Conservation (phyloP, 64 coral and sea anemone genomes). For the Porites australiensis region DNA sequence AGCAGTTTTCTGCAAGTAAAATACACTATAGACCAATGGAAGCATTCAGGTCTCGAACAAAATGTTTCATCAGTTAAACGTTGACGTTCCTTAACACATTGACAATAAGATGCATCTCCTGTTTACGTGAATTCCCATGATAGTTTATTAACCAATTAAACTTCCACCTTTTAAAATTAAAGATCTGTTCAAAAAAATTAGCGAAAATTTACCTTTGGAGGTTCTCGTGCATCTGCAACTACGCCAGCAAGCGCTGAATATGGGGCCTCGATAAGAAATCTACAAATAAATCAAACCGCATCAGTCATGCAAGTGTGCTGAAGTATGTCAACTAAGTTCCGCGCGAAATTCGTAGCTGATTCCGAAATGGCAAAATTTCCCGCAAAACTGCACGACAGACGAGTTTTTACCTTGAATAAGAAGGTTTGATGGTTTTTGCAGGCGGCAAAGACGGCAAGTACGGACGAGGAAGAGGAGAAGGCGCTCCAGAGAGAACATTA, state of each 20-base stretch:
- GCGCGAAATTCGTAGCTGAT: background rate
- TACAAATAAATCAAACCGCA: constrained; percentile 4
- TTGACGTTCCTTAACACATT: too few species aligned
- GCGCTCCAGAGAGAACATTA: constrained; percentile 64
- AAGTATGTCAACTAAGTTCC: constrained; percentile 7
- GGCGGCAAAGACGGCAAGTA: constrained; percentile 80
- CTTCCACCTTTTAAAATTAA: background rate
- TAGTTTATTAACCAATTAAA: constrained; percentile 16
- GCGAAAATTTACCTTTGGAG: constrained; percentile 56
- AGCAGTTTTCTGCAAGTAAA: too few species aligned
- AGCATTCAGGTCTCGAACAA: too few species aligned
- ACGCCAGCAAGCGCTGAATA: constrained; percentile 72
- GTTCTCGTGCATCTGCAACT: constrained; percentile 72
- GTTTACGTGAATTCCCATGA: background rate
- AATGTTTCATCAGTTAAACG: too few species aligned
- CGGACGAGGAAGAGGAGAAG: constrained; percentile 72
- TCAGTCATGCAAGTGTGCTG: background rate
- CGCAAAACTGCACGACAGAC: background rate
- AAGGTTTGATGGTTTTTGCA: constrained; percentile 67
- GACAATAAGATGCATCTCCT: background rate
- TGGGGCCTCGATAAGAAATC: constrained; percentile 71
- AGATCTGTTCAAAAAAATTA: background rate
- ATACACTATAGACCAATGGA: too few species aligned
- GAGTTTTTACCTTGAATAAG: constrained; percentile 65
- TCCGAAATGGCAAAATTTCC: background rate